Evolutionary conservation across 2,797 vertebrate species (phyloP).

Genomic region (Geotrypetes seraphini): DNA sequence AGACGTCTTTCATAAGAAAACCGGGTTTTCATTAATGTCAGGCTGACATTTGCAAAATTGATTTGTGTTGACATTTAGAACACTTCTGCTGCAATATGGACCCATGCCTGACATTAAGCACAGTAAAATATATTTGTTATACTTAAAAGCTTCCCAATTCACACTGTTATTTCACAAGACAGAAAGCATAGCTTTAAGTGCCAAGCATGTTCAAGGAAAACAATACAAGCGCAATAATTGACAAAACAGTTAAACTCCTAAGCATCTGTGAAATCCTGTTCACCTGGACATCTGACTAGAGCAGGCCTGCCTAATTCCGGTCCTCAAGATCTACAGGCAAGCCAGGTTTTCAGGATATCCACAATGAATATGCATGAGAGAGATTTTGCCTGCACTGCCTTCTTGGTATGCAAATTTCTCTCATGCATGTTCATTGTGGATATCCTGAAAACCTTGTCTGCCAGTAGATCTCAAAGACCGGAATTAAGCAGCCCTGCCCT

Average conservation of each 20-base stretch:
- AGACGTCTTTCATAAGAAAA: slow-evolving; percentile 16
- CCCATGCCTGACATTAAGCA: slow-evolving; percentile 40
- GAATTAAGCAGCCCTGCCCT: no score
- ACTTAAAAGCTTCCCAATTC: slow-evolving; percentile 31
- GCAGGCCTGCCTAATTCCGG: no score
- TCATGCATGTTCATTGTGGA: no score
- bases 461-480: no score
- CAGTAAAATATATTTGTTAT: slow-evolving; percentile 39
- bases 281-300: not conserved
- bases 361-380: no score
- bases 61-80: slow-evolving; percentile 58
- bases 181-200: slow-evolving; percentile 2
- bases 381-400: no score
- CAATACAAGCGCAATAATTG: not conserved
- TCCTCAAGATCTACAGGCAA: no score
- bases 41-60: slow-evolving; percentile 52
- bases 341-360: no score
- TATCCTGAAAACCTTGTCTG: no score
- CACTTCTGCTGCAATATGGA: slow-evolving; percentile 28
- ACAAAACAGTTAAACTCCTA: not conserved
- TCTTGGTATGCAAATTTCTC: no score
- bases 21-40: slow-evolving; percentile 31
- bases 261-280: not conserved
- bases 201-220: not conserved
- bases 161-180: slow-evolving; percentile 14